Conservation (phyloP, 2,888 invertebrate genomes). For the Cryptosula pallasiana region DNA sequence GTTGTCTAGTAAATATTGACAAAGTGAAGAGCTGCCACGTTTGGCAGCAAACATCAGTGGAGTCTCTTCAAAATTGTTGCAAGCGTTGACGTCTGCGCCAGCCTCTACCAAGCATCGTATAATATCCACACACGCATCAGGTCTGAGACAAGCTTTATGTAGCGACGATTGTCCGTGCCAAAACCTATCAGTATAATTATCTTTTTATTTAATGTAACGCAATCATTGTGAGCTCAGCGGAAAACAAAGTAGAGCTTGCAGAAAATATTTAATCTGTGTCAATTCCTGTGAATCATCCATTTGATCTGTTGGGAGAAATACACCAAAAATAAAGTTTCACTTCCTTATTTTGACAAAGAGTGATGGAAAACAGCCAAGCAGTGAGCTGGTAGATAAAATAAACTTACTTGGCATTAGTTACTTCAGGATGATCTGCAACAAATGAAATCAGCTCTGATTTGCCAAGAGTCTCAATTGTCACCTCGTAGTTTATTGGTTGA, state of each 20-base stretch:
- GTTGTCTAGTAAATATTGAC: conserved; percentile 31
- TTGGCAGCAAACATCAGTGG: conserved; percentile 48
- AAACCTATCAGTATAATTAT: conserved; percentile 32
- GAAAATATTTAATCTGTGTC: too few relatives aligned
- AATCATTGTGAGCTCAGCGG: too few relatives aligned
- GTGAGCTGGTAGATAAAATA: too few relatives aligned
- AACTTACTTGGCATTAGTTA: neutral
- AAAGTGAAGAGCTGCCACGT: conserved; percentile 38
- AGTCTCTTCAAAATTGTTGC: conserved; percentile 43
- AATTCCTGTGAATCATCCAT: too few relatives aligned
- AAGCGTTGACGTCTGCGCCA: conserved; percentile 43
- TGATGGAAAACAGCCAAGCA: too few relatives aligned
- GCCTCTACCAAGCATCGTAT: conserved; percentile 37
- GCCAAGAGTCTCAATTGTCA: neutral
- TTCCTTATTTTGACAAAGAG: too few relatives aligned
- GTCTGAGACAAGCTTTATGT: conserved; percentile 44
- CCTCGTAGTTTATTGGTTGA: neutral
- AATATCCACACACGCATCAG: conserved; percentile 33
- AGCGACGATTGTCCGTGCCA: conserved; percentile 47
- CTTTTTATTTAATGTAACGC: neutral
- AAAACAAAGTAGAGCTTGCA: too few relatives aligned
- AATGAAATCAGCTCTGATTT: neutral
- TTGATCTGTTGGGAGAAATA: too few relatives aligned
- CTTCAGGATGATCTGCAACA: conserved; percentile 14
- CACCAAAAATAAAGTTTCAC: too few relatives aligned